Conservation (phyloP, 2,113 vertebrate genomes). For the Colius striatus region DNA sequence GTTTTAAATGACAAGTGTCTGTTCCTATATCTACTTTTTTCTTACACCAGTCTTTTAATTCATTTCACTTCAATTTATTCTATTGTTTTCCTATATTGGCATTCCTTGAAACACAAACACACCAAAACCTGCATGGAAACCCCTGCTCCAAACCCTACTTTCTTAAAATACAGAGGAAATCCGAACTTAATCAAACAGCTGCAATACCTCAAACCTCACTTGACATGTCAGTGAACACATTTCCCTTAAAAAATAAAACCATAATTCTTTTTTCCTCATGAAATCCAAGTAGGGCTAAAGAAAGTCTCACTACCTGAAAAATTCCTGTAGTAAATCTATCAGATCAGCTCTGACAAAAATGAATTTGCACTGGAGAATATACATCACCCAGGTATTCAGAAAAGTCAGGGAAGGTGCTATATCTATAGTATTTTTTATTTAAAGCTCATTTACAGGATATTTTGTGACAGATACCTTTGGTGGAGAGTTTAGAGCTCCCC, state of each 20-base stretch:
- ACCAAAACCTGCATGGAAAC: neutral
- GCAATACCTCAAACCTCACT: neutral
- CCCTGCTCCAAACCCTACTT: neutral
- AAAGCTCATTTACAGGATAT: neutral
- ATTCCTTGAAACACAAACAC: neutral
- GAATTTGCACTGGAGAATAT: neutral
- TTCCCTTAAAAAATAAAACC: neutral
- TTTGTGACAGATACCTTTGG: neutral
- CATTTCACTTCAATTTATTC: neutral
- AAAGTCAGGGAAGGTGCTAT: neutral
- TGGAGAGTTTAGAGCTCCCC: neutral
- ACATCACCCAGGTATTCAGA: neutral
- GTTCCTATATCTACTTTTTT: neutral
- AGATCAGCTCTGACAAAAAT: neutral
- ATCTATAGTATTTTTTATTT: neutral
- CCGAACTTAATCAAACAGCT: neutral
- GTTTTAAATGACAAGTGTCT: neutral
- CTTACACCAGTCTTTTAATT: neutral
- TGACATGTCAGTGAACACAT: neutral
- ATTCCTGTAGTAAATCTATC: neutral
- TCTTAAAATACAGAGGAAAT: neutral
- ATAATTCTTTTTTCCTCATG: neutral
- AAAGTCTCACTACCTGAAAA: neutral
- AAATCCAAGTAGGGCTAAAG: neutral
- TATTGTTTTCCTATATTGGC: neutral